Conservation (phyloP, 2,888 invertebrate genomes). For the Diarsia brunnea region DNA sequence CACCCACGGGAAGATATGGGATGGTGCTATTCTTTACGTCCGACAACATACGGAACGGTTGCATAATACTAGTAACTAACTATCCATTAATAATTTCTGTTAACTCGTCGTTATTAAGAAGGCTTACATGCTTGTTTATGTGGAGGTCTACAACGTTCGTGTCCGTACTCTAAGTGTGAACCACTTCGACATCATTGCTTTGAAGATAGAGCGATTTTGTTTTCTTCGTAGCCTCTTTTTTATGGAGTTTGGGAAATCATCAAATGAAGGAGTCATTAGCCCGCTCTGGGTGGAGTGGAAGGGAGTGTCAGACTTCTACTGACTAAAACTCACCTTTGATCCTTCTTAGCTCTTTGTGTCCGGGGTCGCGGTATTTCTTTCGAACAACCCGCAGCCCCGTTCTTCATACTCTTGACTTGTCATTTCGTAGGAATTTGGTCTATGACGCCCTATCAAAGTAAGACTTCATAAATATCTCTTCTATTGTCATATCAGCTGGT, state of each 20-base stretch:
- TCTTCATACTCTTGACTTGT: background rate
- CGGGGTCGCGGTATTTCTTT: too few relatives aligned
- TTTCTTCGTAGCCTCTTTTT: background rate
- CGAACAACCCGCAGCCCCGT: too few relatives aligned
- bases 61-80: too few relatives aligned
- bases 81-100: background rate
- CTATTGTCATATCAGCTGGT: constrained; percentile 2
- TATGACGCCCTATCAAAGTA: background rate
- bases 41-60: too few relatives aligned
- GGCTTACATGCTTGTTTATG: background rate
- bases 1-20: too few relatives aligned
- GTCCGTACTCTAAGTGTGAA: background rate
- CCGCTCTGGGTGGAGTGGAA: too few relatives aligned
- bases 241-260: too few relatives aligned
- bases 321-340: too few relatives aligned
- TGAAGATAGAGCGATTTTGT: background rate
- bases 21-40: too few relatives aligned
- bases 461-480: background rate
- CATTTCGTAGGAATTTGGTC: background rate
- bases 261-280: too few relatives aligned
- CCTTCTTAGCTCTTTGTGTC: too few relatives aligned
- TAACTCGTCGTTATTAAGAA: background rate
- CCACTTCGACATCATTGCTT: background rate
- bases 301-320: too few relatives aligned
- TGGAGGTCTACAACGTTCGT: background rate